A percentile compares a stretch with the other conserved stretches of the same genome.
phyloP scores from a whole-genome alignment of 1,140 invertebrate species.

The Triops cancriformis region DNA sequence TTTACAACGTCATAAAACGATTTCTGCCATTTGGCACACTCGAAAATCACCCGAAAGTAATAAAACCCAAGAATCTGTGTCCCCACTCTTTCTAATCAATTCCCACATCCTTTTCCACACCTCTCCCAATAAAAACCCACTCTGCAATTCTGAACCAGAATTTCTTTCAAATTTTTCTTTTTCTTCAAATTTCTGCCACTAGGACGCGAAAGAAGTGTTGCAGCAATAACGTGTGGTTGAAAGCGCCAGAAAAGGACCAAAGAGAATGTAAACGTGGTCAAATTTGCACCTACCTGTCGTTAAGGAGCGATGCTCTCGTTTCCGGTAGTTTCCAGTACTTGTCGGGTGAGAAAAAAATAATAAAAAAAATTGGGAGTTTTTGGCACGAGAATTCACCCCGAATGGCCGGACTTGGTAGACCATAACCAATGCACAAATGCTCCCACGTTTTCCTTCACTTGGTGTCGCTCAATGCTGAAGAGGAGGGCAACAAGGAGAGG shows the following conservation, averaged over 20 bases:
- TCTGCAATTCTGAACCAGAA: no score
- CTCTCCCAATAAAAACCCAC: no score
- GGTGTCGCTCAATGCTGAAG: not conserved
- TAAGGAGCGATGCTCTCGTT: not conserved
- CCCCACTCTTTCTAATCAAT: no score
- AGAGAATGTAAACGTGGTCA: not conserved
- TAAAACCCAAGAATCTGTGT: no score
- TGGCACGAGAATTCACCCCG: not conserved
- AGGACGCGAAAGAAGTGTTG: not conserved
- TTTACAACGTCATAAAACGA: no score
- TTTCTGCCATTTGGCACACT: no score
- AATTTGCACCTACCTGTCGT: constrained; percentile 9
- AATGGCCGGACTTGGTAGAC: not conserved
- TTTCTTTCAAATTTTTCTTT: no score
- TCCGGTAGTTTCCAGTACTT: not conserved
- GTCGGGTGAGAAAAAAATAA: no score
- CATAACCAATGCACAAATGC: not conserved
- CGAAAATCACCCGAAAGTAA: no score
- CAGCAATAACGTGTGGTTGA: not conserved
- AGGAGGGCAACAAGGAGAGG: not conserved
- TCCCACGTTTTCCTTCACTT: not conserved
- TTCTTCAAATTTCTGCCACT: not conserved
- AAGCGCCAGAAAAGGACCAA: not conserved
- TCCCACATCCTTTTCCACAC: no score
- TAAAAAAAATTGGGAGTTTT: not conserved